Conservation (phyloP, 2,888 invertebrate species). For the Pardosa pseudoannulata region DNA sequence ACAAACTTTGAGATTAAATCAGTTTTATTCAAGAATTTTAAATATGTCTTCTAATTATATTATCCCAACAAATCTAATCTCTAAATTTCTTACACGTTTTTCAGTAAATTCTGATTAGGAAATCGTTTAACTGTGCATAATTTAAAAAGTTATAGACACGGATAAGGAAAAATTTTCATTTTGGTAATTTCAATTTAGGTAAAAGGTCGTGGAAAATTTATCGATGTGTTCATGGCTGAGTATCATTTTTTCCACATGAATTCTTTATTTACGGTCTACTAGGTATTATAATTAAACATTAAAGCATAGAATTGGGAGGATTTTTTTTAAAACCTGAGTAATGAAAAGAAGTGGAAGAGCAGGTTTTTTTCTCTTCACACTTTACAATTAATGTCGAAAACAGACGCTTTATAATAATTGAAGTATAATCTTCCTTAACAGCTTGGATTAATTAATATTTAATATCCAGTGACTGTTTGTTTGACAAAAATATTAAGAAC, state of each 20-base stretch:
- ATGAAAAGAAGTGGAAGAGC: neutral
- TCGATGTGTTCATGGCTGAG: too few relatives aligned
- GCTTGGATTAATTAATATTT: neutral
- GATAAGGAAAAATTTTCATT: too few relatives aligned
- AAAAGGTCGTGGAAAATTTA: too few relatives aligned
- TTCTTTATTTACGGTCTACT: neutral
- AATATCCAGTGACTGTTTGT: neutral
- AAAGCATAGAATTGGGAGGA: neutral
- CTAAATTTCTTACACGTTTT: too few relatives aligned
- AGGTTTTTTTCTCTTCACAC: neutral
- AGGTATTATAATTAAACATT: neutral
- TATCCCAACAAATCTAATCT: too few relatives aligned
- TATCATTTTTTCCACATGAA: neutral
- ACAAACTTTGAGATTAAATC: too few relatives aligned
- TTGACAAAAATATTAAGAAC: neutral
- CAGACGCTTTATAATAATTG: conserved; percentile 2
- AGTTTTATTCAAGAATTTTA: too few relatives aligned
- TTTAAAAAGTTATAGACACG: too few relatives aligned
- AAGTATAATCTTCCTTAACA: neutral
- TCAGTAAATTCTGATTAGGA: too few relatives aligned
- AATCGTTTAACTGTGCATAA: too few relatives aligned
- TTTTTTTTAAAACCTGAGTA: neutral
- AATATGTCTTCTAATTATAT: too few relatives aligned
- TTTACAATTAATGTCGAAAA: neutral
- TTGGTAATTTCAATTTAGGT: too few relatives aligned